Conservation (phyloP, 1,140 invertebrate genomes). For the Drosophila funebris region DNA sequence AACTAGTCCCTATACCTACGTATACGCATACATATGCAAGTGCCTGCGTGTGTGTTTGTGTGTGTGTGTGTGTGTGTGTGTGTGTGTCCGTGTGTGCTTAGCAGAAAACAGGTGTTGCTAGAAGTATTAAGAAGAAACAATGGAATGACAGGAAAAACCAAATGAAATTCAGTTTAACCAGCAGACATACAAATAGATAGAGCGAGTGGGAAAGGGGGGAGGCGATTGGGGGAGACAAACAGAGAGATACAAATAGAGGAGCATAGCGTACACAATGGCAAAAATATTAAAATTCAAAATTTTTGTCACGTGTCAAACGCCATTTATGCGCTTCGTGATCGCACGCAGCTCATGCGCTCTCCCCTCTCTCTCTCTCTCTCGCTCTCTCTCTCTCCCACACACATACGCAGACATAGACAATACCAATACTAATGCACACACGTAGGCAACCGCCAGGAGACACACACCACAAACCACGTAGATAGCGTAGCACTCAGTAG, state of each 20-base stretch:
- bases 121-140: constrained; percentile 54
- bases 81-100: not conserved
- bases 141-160: constrained; percentile 44
- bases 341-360: constrained; percentile 42
- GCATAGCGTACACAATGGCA: constrained; percentile 26
- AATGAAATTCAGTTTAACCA: constrained; percentile 71
- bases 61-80: not conserved
- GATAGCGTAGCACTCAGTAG: constrained; percentile 1
- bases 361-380: not conserved
- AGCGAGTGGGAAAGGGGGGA: not conserved
- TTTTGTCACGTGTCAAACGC: constrained; percentile 79
- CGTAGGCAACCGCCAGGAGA: constrained; percentile 21
- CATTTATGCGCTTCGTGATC: constrained; percentile 80
- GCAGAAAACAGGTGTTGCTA: constrained; percentile 15
- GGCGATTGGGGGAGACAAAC: not conserved
- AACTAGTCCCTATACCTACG: not conserved
- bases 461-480: constrained; percentile 29
- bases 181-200: constrained; percentile 18
- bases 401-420: not conserved
- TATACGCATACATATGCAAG: not conserved
- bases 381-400: not conserved
- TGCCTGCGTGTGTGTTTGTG: not conserved
- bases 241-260: constrained; percentile 1
- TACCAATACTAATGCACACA: constrained; percentile 39
- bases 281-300: constrained; percentile 78